Evolutionary conservation across 92 coral and sea anemone species (phyloP), one percentile per base, ranked within the genome.

Genomic region (Epizoanthus stellaris): DNA sequence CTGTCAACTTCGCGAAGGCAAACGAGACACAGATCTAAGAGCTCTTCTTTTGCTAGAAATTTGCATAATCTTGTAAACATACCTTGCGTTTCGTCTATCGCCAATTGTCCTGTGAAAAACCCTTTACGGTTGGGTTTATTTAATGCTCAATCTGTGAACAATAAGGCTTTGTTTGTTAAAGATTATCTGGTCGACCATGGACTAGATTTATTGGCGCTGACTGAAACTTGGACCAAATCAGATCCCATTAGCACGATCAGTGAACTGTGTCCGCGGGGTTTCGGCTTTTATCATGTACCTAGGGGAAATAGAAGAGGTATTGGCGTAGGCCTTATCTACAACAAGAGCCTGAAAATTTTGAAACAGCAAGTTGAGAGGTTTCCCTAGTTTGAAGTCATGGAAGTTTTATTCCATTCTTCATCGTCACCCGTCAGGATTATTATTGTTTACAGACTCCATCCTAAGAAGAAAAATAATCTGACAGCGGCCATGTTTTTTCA

Each of bases 361-460:
- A 67, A 67, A 30, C 71, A 67, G 36, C 71, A 67, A 23, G 71
- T 34, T 19, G 71, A 67, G n/a, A 67, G 43, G 14, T 67, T 30
- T 67, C 36, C 16, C 15, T 67, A 47, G 39, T 30, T 67, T 30
- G 71, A 67, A 34, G 71, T 67, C 40, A 69, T 82, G 52, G 80
- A 57, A 45, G 80, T 87, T 80, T 72, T 87, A 17, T 87, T 82
- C 23, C 80, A 76, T 10, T 75, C 90, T 8, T 59, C 86, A 39
- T 76, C 85, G 45, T 87, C 87, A 56, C 11, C 40, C 34, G 47
- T 66, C 53, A 80, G 82, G 9, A 70, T 36, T 69, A 49, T 68
- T 68, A 68, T 68, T 36, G 42, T 67, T 30, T 67, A 25, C 15
- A 67, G 71, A 67, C 15, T 67, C 14, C 71, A 67, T 30, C 42